These are phyloP conservation scores for Podilymbus podiceps DNA, from an alignment of 2,113 vertebrate genomes.

Conservation along the genomic window DNA sequence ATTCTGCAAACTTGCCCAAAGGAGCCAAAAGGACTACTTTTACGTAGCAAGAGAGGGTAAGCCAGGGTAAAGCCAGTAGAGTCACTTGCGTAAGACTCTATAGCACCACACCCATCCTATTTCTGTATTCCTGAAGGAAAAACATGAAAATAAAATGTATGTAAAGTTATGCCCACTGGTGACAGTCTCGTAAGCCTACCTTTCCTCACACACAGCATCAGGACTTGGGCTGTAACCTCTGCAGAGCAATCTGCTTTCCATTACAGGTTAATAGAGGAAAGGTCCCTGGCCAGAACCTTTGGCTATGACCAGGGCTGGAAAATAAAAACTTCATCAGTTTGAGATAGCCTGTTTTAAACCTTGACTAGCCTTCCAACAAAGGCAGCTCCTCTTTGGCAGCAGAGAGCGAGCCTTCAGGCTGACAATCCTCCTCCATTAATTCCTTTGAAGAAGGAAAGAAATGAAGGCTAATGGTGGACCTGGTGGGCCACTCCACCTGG, in stretches of 20 bases:
- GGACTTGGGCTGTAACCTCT: background rate
- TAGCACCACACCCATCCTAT: background rate
- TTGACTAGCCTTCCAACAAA: background rate
- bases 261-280: background rate
- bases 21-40: background rate
- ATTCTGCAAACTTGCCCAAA: background rate
- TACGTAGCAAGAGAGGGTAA: background rate
- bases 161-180: background rate
- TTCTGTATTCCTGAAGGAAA: background rate
- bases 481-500: background rate
- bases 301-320: background rate
- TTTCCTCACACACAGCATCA: background rate
- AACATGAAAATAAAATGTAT: background rate
- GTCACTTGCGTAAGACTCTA: accelerated
- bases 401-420: background rate
- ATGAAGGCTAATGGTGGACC: conserved; percentile 50
- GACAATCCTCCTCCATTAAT: conserved; percentile 24
- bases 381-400: background rate
- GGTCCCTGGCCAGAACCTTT: background rate
- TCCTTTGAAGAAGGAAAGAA: conserved; percentile 17
- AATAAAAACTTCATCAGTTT: background rate
- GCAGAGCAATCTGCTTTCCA: background rate
- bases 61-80: background rate
- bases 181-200: background rate
- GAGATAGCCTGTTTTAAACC: background rate